Evolutionary conservation across 2,797 vertebrate species (phyloP).

Genomic region (Enteromius treurensis): DNA sequence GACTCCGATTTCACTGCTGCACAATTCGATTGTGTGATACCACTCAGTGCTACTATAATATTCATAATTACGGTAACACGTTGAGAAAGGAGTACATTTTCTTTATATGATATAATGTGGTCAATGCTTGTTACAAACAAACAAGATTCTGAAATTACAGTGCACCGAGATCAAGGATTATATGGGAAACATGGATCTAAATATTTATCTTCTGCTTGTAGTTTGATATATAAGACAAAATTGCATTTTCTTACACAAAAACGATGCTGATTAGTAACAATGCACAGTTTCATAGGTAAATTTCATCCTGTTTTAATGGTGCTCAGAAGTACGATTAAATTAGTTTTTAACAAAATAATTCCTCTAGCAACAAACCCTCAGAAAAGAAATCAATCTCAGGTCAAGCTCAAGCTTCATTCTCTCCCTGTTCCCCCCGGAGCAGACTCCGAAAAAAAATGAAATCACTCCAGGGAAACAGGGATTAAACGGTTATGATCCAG

Average conservation of each 20-base stretch:
- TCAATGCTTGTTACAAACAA: slow-evolving; percentile 41
- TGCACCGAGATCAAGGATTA: background rate
- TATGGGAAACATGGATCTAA: background rate
- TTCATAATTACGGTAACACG: slow-evolving; percentile 56
- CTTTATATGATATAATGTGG: slow-evolving; percentile 42
- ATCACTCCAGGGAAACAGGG: slow-evolving; percentile 36
- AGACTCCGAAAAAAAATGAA: slow-evolving; percentile 19
- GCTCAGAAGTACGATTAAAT: background rate
- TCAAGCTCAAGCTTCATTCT: slow-evolving; percentile 19
- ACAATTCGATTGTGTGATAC: slow-evolving; percentile 52
- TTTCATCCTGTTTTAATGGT: background rate
- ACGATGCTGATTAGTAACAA: background rate
- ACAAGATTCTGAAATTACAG: slow-evolving; percentile 32
- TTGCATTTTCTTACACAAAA: background rate
- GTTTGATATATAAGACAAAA: background rate
- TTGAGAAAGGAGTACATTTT: slow-evolving; percentile 42
- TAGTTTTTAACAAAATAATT: slow-evolving; percentile 16
- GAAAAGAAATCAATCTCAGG: slow-evolving; percentile 8
- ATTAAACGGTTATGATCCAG: slow-evolving; percentile 27
- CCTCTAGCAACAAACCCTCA: background rate
- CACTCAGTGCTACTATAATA: slow-evolving; percentile 49
- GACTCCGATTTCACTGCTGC: slow-evolving; percentile 58
- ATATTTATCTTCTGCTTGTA: background rate
- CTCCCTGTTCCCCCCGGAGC: background rate
- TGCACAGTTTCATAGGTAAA: background rate